Conservation (phyloP, 2,113 vertebrate genomes). For the Cinclus mexicanus region DNA sequence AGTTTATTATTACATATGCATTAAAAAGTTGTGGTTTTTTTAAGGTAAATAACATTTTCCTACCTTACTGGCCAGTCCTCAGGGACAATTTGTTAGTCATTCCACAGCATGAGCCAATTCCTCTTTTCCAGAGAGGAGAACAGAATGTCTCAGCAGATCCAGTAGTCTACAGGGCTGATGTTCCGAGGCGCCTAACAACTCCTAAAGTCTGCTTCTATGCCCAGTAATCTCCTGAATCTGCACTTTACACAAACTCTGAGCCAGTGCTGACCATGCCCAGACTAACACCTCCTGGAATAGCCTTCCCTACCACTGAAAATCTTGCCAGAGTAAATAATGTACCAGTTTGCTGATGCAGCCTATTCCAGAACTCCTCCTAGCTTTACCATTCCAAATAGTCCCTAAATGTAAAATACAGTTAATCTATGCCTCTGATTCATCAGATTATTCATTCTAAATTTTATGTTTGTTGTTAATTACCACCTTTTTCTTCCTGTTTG, state of each 20-base stretch:
- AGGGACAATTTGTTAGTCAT: constrained; percentile 55
- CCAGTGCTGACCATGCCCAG: constrained; percentile 46
- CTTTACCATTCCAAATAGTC: constrained; percentile 30
- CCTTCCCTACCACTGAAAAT: neutral
- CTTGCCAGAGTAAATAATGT: constrained; percentile 52
- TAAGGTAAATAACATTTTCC: constrained; percentile 63
- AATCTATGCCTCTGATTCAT: neutral
- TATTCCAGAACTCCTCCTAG: constrained; percentile 49
- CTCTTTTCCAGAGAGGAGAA: constrained; percentile 47
- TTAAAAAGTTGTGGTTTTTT: neutral
- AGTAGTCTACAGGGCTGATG: neutral
- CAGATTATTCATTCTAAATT: constrained; percentile 27
- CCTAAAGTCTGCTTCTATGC: neutral
- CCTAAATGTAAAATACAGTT: constrained; percentile 18
- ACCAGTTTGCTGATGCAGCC: constrained; percentile 40
- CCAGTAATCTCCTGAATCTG: constrained; percentile 47
- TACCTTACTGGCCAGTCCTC: constrained; percentile 50
- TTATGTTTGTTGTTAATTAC: neutral
- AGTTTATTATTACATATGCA: constrained; percentile 28
- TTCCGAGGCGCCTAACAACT: constrained; percentile 18
- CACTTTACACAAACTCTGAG: constrained; percentile 53
- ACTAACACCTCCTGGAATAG: constrained; percentile 54
- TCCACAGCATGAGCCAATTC: constrained; percentile 37
- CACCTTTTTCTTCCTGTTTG: neutral
- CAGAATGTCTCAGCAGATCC: constrained; percentile 18